Conservation (phyloP, 2,888 invertebrate species). For the Isotomurus palustris region DNA sequence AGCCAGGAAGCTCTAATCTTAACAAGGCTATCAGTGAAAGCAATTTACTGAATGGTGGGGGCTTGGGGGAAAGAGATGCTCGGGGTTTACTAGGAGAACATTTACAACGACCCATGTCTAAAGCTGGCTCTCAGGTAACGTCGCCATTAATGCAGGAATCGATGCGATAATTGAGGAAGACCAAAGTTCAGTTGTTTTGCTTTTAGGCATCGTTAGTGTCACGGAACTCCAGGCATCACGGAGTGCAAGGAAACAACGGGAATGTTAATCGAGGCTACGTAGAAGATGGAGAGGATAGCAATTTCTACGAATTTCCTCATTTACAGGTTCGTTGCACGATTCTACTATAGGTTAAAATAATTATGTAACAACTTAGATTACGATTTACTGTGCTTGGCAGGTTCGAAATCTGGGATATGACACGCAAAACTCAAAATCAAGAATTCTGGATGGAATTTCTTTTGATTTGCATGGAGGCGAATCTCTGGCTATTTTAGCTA, state of each 20-base stretch:
- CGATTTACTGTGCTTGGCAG: constrained; percentile 49
- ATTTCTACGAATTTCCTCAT: constrained; percentile 49
- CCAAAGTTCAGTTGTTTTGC: background rate
- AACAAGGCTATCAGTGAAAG: constrained; percentile 64
- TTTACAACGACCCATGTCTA: constrained; percentile 57
- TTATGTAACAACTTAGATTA: too few relatives aligned
- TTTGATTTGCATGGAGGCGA: constrained; percentile 89
- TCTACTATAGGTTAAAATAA: too few relatives aligned
- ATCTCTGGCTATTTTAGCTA: constrained; percentile 83
- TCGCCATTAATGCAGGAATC: constrained; percentile 9
- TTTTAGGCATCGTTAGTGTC: constrained; percentile 31
- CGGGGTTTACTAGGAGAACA: too few relatives aligned
- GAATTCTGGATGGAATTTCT: constrained; percentile 68
- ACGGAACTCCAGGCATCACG: constrained; percentile 17
- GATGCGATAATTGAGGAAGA: background rate
- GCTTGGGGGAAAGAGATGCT: too few relatives aligned
- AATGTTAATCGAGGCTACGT: constrained; percentile 5
- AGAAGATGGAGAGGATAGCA: constrained; percentile 17
- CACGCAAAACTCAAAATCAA: constrained; percentile 53
- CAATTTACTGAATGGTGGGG: constrained; percentile 59
- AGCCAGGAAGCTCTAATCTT: constrained; percentile 9
- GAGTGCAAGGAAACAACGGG: constrained; percentile 1
- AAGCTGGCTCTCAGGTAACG: constrained; percentile 60
- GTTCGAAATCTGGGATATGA: constrained; percentile 63
- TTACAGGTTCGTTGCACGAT: constrained; percentile 50